Evolutionary conservation across 2,888 invertebrate genomes (phyloP), one percentile per base, ranked within the genome.

Genomic region (Eretmocerus hayati): DNA sequence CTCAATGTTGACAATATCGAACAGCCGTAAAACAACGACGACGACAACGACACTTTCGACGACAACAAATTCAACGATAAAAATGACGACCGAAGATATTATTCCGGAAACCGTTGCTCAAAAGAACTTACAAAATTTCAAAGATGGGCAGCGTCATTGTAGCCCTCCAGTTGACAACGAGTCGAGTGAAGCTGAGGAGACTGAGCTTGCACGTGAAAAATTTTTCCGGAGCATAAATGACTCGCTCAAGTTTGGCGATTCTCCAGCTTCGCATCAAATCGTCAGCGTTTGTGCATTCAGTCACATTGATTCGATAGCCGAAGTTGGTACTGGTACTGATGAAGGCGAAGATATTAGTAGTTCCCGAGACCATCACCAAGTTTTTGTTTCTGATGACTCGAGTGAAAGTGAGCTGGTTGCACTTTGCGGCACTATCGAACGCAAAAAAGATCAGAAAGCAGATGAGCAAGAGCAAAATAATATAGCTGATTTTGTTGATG

Each of bases 91-190:
- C 6, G 15, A n/a, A n/a, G n/a, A n/a, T n/a, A n/a, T n/a, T n/a
- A n/a, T n/a, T n/a, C 13, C 41, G 6, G 52, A 52, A 2, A 19
- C 41, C 5, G 45, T 52, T 16, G 22, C 48, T 22, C 38, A 49
- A 20, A 46, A 50, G 22, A 50, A 47, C 16, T 19, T 44, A 5
- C 41, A 47, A 2, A 53, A 47, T 19, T 46, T 26, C 35, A 32
- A 45, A 47, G 42, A 48, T 22, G 38, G 52, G 11, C 36, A 31
- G 46, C n/a, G n/a, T n/a, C n/a, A n/a, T n/a, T n/a, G n/a, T 6
- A 45, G 54, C 62, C 40, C 74, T 72, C 72, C 69, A 64, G 48
- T 70, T 71, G 46, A 72, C 72, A 48, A 53, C 48, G 20, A 57
- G 56, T 54, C 73, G 74, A 40, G 30, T n/a, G 42, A 20, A 19